Evolutionary conservation across 2,888 invertebrate genomes (phyloP), one percentile per base, ranked within the genome.

Genomic region (Syritta pipiens): DNA sequence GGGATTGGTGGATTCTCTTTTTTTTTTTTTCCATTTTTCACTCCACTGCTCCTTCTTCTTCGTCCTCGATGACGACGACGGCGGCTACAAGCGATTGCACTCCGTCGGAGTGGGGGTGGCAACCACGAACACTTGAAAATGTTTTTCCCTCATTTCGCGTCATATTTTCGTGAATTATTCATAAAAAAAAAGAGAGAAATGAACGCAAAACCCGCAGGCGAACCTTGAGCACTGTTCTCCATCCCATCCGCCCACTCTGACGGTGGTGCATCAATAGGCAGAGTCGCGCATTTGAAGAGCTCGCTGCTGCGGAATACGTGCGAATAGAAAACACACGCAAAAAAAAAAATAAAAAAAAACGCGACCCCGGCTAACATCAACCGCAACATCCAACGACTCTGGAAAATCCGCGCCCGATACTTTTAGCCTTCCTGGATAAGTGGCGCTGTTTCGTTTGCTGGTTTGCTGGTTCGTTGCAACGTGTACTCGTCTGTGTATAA

Each of bases 161-260:
- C 67, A 79, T 74, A 79, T 79, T 79, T 79, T 79, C 68, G 79
- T 79, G 79, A 79, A 79, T 79, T 26, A 79, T 79, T 79, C 74
- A 79, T 79, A 74, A 67, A 62, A 74, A 65, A 60, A 62, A 44
- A 55, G 22, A 22, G 28, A 42, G 7, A 44, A 42, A 22, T 46
- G 63, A 71, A 72, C 49, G 74, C 57, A 62, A 62, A 74, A 67
- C n/a, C 79, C 79, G 40, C 67, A 51, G 74, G 79, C 74, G 40
- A 79, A 74, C 74, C 74, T 74, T 68, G 67, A 79, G 68, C 67
- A 67, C 79, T 57, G 79, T 72, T 79, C 67, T 79, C 49, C 44
- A 74, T 65, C 51, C 40, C 55, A 40, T 17, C 7, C 20, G 5
- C 32, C 20, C 24, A 35, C 46, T 5, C 14, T 17, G 9, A 3